Conservation (phyloP, 1,140 invertebrate species). For the Alviniconcha marisindica region DNA sequence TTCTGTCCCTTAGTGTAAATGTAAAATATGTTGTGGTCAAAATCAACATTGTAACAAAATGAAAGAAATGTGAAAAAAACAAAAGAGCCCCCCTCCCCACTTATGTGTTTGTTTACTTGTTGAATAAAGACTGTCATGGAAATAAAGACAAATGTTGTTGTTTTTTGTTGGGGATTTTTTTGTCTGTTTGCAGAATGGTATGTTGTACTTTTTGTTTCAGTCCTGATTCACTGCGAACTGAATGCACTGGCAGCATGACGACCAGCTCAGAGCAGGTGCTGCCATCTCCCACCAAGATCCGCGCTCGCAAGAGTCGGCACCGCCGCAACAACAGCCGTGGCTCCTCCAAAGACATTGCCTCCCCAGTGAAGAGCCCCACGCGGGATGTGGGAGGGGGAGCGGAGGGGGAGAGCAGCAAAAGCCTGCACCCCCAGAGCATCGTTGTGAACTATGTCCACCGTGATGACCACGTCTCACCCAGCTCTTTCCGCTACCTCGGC, state of each 20-base stretch:
- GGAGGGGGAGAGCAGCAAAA: neutral
- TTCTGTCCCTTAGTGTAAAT: too few relatives aligned
- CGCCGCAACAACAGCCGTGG: slow-evolving; percentile 72
- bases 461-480: slow-evolving; percentile 51
- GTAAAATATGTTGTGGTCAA: too few relatives aligned
- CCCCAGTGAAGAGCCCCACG: slow-evolving; percentile 62
- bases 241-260: slow-evolving; percentile 56
- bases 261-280: slow-evolving; percentile 69
- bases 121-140: too few relatives aligned
- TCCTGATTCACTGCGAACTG: slow-evolving; percentile 53
- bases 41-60: too few relatives aligned
- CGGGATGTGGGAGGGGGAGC: slow-evolving; percentile 57
- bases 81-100: too few relatives aligned
- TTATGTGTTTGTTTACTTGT: too few relatives aligned
- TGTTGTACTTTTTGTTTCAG: slow-evolving; percentile 30
- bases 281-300: slow-evolving; percentile 71
- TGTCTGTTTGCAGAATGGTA: too few relatives aligned
- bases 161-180: too few relatives aligned
- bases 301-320: slow-evolving; percentile 68
- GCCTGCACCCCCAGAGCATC: slow-evolving; percentile 45
- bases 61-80: too few relatives aligned
- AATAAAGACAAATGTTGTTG: too few relatives aligned
- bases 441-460: slow-evolving; percentile 46
- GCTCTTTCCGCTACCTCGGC: slow-evolving; percentile 65
- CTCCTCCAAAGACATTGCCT: slow-evolving; percentile 60